Evolutionary conservation across 2,888 invertebrate genomes (phyloP).

Genomic region (Dasysyrphus tricinctus): DNA sequence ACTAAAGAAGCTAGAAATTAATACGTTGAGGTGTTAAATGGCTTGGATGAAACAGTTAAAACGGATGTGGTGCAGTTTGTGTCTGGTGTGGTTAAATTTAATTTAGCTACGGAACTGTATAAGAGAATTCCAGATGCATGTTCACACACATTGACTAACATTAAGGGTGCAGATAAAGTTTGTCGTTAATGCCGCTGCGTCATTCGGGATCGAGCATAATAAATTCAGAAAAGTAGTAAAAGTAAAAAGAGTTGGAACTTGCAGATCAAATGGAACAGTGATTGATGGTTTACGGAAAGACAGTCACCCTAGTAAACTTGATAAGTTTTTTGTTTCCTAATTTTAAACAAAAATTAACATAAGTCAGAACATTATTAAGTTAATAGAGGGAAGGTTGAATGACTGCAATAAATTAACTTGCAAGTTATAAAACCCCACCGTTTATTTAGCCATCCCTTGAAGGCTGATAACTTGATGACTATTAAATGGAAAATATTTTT

Average conservation of each 20-base stretch:
- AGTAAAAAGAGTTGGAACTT: neutral
- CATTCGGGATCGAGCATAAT: constrained; percentile 25
- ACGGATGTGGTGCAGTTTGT: constrained; percentile 46
- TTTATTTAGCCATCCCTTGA: too few species aligned
- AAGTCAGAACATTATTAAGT: neutral
- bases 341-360: constrained; percentile 7
- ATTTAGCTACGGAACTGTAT: constrained; percentile 52
- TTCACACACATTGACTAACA: constrained; percentile 36
- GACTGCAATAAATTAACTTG: neutral
- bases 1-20: constrained; percentile 53
- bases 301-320: neutral
- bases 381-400: neutral
- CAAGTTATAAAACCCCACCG: too few species aligned
- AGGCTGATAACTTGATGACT: too few species aligned
- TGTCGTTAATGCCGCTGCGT: constrained; percentile 39
- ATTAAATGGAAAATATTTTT: too few species aligned
- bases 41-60: constrained; percentile 3
- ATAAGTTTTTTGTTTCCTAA: neutral
- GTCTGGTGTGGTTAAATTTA: constrained; percentile 62
- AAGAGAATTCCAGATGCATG: constrained; percentile 63
- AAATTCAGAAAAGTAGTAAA: constrained; percentile 6
- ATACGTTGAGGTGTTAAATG: constrained; percentile 52
- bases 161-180: constrained; percentile 9
- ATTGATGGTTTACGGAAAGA: constrained; percentile 18
- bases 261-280: neutral